Evolutionary conservation across 2,797 vertebrate genomes (phyloP).

Genomic region (Australoheros facetus): DNA sequence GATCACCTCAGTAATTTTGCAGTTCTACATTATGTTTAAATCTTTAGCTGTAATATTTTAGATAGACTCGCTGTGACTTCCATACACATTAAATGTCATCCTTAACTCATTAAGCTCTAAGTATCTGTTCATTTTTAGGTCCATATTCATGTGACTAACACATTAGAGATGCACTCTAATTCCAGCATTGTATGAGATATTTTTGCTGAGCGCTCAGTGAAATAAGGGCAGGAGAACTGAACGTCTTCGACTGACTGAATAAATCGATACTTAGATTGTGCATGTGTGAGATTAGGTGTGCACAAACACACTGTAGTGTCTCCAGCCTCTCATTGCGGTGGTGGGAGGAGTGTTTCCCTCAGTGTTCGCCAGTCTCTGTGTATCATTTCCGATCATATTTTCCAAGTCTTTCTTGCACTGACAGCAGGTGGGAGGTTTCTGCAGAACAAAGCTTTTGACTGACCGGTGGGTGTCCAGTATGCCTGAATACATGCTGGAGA

Average conservation of each 20-base stretch:
- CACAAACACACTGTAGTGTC: slow-evolving; percentile 6
- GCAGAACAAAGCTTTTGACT: slow-evolving; percentile 28
- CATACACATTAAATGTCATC: background rate
- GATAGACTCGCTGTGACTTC: background rate
- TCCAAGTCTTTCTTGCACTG: background rate
- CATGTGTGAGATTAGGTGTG: slow-evolving; percentile 21
- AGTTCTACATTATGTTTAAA: too few relatives aligned
- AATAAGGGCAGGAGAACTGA: background rate
- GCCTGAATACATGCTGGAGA: slow-evolving; percentile 33
- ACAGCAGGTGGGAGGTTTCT: slow-evolving; percentile 30
- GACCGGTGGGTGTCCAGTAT: slow-evolving; percentile 35
- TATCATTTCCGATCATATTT: slow-evolving; percentile 18
- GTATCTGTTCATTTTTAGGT: background rate
- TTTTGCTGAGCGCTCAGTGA: background rate
- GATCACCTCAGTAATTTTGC: too few relatives aligned
- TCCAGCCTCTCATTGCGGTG: slow-evolving; percentile 12
- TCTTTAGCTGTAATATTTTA: background rate
- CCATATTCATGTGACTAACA: background rate
- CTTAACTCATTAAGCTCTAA: background rate
- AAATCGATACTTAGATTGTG: slow-evolving; percentile 20
- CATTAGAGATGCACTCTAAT: background rate
- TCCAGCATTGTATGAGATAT: background rate
- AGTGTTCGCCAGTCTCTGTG: background rate
- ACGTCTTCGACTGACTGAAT: slow-evolving; percentile 16
- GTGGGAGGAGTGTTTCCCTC: slow-evolving; percentile 3